These are phyloP conservation scores for Cathartes aura DNA, from an alignment of 2,113 vertebrate genomes.

Conservation along the genomic window DNA sequence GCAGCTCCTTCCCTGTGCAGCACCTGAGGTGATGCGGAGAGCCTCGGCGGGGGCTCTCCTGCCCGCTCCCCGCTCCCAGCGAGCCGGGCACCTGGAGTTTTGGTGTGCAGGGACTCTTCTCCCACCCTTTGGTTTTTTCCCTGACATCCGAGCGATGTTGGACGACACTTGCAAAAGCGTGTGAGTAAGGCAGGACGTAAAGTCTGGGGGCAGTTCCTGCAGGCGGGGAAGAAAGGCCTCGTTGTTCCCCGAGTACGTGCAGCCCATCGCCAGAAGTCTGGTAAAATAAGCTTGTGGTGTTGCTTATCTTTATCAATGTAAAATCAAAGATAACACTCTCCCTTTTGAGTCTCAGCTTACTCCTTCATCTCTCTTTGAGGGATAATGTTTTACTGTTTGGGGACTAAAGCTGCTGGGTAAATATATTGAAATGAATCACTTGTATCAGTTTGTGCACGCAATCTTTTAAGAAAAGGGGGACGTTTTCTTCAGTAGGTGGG, in stretches of 20 bases:
- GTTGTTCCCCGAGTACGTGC: accelerated
- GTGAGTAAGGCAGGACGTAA: not conserved
- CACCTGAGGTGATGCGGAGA: no score
- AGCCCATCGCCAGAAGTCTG: not conserved
- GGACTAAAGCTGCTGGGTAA: not conserved
- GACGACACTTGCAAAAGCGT: not conserved
- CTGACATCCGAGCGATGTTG: not conserved
- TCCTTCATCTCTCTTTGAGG: not conserved
- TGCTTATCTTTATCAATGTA: not conserved
- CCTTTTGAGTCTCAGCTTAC: not conserved
- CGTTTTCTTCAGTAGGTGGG: accelerated
- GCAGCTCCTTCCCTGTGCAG: not conserved
- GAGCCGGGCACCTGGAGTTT: not conserved
- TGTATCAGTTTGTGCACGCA: not conserved
- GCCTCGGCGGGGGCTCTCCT: accelerated
- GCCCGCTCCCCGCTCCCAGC: not conserved
- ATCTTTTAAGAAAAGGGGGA: not conserved
- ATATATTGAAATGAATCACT: not conserved
- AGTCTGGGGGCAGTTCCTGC: not conserved
- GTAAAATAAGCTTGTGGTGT: not conserved
- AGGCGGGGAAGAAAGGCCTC: not conserved
- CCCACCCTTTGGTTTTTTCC: not conserved
- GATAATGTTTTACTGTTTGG: no score
- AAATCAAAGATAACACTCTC: not conserved
- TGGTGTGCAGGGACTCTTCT: no score